Conservation (phyloP, 2,113 vertebrate species). For the Vicugna pacos region DNA sequence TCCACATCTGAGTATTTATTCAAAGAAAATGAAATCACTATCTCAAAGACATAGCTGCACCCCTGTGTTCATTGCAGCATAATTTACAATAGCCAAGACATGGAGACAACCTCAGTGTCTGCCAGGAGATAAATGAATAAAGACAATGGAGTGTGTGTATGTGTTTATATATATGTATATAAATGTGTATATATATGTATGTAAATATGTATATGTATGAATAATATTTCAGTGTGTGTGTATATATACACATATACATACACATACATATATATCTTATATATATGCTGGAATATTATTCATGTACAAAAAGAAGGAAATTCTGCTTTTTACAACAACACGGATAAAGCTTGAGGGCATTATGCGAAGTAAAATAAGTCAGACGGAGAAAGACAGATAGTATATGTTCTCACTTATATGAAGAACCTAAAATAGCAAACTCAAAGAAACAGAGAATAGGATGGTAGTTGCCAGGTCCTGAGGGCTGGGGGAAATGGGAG, state of each 20-base stretch:
- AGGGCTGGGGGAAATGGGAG: neutral
- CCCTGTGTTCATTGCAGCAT: neutral
- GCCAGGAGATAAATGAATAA: neutral
- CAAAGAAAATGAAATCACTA: neutral
- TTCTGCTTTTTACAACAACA: neutral
- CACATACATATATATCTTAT: neutral
- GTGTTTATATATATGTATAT: no score
- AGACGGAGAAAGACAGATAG: neutral
- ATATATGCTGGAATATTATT: neutral
- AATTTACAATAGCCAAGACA: neutral
- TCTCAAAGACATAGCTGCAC: neutral
- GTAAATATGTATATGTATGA: no score
- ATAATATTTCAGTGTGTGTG: no score
- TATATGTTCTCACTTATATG: neutral
- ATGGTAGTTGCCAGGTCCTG: neutral
- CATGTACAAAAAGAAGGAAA: neutral
- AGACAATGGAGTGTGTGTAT: neutral
- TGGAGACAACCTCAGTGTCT: neutral
- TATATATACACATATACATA: no score
- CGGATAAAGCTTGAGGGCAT: neutral
- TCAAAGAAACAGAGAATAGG: neutral
- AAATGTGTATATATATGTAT: no score
- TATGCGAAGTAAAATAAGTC: neutral
- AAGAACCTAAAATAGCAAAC: neutral
- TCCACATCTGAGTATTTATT: neutral